Base-by-base conservation (phyloP, 2,797 vertebrate genomes). In the Phoeniculus purpureus region DNA sequence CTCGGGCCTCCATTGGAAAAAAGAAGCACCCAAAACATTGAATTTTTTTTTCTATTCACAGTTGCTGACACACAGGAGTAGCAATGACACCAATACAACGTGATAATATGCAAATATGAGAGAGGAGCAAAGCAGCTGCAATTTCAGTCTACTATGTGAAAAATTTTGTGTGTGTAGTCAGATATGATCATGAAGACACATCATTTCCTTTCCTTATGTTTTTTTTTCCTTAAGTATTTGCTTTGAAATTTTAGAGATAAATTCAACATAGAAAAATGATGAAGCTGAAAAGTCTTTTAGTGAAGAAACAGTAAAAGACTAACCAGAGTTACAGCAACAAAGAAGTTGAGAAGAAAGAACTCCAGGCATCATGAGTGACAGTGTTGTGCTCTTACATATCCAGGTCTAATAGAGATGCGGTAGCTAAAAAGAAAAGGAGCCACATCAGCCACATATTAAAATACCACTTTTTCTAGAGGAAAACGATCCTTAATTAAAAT, bases 131-230 rank as follows among this genome's bases (percentile, higher is more conserved):
- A 23, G 29, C 31, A 78, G 51, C 20, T 7, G 7, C 18, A 61
- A 13, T 72, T 56, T 52, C 17, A 21, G 37, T 50, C 59, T 59
- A 3, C 25, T 55, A 66, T 8, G 64, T 54, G 22, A 85, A 91
- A 54, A 85, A 52, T 9, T 61, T 50, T 52, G 12, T 16, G 2
- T 27, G 3, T 6, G 1, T 79, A 50, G 14, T 40, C 23, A 50
- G 7, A 10, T 54, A 32, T 26, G 32, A 65, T 25, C 21, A 50
- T 1, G 0, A 66, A 70, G 37, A 47, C 19, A 37, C 2, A 3
- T n/a, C n/a, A n/a, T n/a, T n/a, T n/a, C n/a, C n/a, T n/a, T n/a
- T n/a, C n/a, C n/a, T n/a, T n/a, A n/a, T n/a, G n/a, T 66, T 16
- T 79, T 74, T 14, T n/a, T 65, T 87, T 77, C 13, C 26, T 81